Evolutionary conservation across 2,113 vertebrate genomes (phyloP), one percentile per base, ranked within the genome.

Genomic region (Varanus salvator): DNA sequence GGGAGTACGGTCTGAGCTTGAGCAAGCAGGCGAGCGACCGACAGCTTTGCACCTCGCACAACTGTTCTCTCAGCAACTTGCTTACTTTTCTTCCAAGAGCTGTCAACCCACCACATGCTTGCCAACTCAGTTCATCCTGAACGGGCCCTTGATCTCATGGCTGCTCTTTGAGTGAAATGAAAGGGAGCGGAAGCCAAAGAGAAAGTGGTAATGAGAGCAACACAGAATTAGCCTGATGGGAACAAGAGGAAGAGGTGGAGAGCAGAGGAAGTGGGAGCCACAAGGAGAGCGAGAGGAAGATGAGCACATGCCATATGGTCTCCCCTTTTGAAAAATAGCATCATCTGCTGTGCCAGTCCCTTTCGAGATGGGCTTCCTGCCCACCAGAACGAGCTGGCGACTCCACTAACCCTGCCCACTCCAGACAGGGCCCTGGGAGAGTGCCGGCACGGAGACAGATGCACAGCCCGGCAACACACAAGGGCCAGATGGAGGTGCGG

Each of bases 391-490:
- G 50, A 57, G 74, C 54, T 52, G 68, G 29, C 9, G 74, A 68
- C 78, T 88, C 80, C 83, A 60, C 27, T 29, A 92, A 85, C 77
- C 23, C 17, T 27, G 29, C 1, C 69, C 15, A 82, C 19, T 50
- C 21, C 84, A 75, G 44, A 19, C 15, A 8, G 66, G 57, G 52
- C 54, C 17, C 4, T 0, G 72, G 52, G 66, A 29, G 29, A 69
- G 80, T 34, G 82, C 50, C 31, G 34, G n/a, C 87, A 89, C 90
- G 54, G 3, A 69, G 11, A 34, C 93, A 91, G 88, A 54, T 86
- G 19, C 75, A 84, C 74, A 90, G 60, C 6, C 72, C 66, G 8
- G 14, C 31, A 89, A 84, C 14, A 75, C 27, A 31, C 23, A 29
- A 0, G 89, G 38, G 44, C 80, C 44, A 17, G 69, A 31, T 9